A percentile compares a stretch with the other conserved stretches of the same genome.
phyloP scores from a whole-genome alignment of 1,140 invertebrate species.

The Nylanderia fulva region DNA sequence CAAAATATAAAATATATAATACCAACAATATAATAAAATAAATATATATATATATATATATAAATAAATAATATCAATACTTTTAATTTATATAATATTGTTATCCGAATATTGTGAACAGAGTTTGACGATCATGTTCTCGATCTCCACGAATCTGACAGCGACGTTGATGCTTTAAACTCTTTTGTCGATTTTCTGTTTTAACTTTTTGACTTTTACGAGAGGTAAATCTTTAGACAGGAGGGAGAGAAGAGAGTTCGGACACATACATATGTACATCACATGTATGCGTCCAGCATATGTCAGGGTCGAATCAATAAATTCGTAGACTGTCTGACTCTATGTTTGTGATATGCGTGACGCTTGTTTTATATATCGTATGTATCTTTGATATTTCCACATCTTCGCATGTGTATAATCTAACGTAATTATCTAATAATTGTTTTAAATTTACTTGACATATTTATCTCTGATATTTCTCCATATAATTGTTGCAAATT shows the following conservation, averaged over 20 bases:
- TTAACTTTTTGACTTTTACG: conserved; percentile 30
- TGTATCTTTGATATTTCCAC: neutral
- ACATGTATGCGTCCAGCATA: neutral
- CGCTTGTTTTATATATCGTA: neutral
- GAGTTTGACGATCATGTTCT: conserved; percentile 20
- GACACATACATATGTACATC: neutral
- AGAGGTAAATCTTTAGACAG: conserved; percentile 18
- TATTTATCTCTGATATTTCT: neutral
- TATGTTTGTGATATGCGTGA: neutral
- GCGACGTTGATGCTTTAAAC: neutral
- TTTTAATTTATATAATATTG: no score
- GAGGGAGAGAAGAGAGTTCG: neutral
- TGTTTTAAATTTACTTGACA: neutral
- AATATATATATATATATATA: no score
- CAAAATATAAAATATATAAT: no score
- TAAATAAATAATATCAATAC: no score
- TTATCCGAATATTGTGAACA: conserved; percentile 29
- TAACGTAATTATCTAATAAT: neutral
- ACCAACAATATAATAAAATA: no score
- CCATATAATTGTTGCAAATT: no score
- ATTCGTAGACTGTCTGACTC: conserved; percentile 3
- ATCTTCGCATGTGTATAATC: no score
- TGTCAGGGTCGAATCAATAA: conserved; percentile 13
- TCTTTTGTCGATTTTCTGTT: neutral
- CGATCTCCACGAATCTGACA: conserved; percentile 11